Conservation (phyloP, 1,140 invertebrate species). For the Drosophila murphyi region DNA sequence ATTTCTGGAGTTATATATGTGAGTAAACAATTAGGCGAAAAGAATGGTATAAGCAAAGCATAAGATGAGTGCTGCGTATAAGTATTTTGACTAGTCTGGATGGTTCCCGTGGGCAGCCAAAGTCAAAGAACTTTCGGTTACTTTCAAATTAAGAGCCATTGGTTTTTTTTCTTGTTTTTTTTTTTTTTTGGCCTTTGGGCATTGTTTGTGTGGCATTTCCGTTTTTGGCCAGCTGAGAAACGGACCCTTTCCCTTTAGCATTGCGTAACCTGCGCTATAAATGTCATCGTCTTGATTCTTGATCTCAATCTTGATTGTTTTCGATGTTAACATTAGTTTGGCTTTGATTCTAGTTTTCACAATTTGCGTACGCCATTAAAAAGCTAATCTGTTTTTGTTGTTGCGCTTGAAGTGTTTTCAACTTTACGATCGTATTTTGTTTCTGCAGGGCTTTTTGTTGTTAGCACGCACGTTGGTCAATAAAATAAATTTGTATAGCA, state of each 20-base stretch:
- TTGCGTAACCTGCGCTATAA: constrained; percentile 66
- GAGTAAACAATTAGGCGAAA: constrained; percentile 67
- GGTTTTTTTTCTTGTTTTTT: too few species aligned
- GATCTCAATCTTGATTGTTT: constrained; percentile 26
- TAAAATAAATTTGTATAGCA: constrained; percentile 65
- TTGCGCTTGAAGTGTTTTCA: constrained; percentile 10
- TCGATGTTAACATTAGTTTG: constrained; percentile 33
- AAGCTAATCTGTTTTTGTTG: constrained; percentile 33
- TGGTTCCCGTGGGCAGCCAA: constrained; percentile 40
- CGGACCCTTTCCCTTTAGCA: constrained; percentile 38
- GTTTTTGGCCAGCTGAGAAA: constrained; percentile 45
- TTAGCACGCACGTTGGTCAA: constrained; percentile 65
- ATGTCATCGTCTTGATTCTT: constrained; percentile 37
- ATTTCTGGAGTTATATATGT: constrained; percentile 36
- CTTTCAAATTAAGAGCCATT: constrained; percentile 65
- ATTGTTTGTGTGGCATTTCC: constrained; percentile 59
- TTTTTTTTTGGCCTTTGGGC: not conserved
- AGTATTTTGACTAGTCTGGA: constrained; percentile 25
- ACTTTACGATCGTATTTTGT: constrained; percentile 31
- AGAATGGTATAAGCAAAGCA: constrained; percentile 11
- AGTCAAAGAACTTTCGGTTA: constrained; percentile 74
- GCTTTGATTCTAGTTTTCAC: constrained; percentile 33
- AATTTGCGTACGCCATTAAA: constrained; percentile 36
- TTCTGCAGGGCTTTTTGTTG: constrained; percentile 24
- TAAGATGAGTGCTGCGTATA: constrained; percentile 15